These are phyloP conservation scores for Isichthys henryi DNA, from an alignment of 2,113 vertebrate genomes.

Conservation along the genomic window DNA sequence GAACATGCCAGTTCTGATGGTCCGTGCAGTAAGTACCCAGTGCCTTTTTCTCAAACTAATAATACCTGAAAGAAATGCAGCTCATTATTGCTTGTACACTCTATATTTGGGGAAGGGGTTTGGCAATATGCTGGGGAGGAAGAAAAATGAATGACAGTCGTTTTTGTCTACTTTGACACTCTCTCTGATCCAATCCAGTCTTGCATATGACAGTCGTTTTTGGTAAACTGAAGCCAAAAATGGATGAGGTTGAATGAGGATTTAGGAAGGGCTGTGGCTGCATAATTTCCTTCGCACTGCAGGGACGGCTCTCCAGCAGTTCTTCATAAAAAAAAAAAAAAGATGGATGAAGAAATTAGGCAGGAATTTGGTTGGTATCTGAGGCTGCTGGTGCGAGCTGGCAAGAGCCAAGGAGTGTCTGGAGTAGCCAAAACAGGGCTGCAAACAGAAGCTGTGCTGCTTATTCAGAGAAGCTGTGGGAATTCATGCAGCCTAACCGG, in stretches of 20 bases:
- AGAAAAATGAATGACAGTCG: background rate
- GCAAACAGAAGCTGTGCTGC: background rate
- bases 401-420: background rate
- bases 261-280: background rate
- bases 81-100: background rate
- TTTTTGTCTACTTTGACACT: no score
- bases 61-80: background rate
- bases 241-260: background rate
- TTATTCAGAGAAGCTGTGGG: background rate
- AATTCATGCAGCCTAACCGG: background rate
- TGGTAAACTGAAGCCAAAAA: background rate
- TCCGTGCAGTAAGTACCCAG: background rate
- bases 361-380: background rate
- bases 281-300: background rate
- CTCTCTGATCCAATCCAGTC: no score
- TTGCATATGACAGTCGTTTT: background rate
- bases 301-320: background rate
- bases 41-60: background rate
- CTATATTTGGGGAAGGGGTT: background rate
- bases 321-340: background rate
- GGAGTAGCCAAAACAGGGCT: background rate
- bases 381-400: background rate
- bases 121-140: background rate
- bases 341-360: background rate
- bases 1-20: background rate